phyloP scores from a whole-genome alignment of 2,797 vertebrate genomes.

The Dendrocincla tyrannina region DNA sequence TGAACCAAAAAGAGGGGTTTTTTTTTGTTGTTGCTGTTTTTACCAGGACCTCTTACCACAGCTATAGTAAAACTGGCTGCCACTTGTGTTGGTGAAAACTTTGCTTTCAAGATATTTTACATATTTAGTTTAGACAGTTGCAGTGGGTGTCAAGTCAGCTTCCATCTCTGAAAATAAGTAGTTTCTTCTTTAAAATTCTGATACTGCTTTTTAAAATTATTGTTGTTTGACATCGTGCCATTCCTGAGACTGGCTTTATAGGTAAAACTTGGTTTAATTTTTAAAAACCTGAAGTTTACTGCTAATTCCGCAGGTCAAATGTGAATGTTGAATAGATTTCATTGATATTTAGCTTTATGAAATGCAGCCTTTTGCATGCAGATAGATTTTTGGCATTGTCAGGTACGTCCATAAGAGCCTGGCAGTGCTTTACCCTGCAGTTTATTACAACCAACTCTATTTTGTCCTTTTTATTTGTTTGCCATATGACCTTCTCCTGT shows the following conservation, averaged over 20 bases:
- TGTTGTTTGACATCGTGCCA: not conserved
- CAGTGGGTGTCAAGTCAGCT: not conserved
- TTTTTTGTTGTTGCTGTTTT: not conserved
- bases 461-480: not conserved
- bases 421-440: not conserved
- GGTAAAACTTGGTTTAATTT: not conserved
- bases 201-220: not conserved
- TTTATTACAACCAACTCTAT: not conserved
- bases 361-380: not conserved
- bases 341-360: not conserved
- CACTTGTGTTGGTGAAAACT: slow-evolving; percentile 3
- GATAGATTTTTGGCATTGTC: not conserved
- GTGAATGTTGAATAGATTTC: not conserved
- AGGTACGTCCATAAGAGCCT: not conserved
- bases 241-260: not conserved
- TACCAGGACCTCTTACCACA: not conserved
- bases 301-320: not conserved
- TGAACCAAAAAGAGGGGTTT: not conserved
- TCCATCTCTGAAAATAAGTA: slow-evolving; percentile 5
- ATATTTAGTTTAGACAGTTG: not conserved
- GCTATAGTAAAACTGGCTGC: slow-evolving; percentile 19
- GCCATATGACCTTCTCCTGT: not conserved
- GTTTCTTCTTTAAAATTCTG: not conserved
- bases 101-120: not conserved
- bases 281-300: not conserved